Percentiles rank a stretch among this genome's conserved stretches.
Conservation (phyloP, 2,797 vertebrate genomes). For the Channa striata region DNA sequence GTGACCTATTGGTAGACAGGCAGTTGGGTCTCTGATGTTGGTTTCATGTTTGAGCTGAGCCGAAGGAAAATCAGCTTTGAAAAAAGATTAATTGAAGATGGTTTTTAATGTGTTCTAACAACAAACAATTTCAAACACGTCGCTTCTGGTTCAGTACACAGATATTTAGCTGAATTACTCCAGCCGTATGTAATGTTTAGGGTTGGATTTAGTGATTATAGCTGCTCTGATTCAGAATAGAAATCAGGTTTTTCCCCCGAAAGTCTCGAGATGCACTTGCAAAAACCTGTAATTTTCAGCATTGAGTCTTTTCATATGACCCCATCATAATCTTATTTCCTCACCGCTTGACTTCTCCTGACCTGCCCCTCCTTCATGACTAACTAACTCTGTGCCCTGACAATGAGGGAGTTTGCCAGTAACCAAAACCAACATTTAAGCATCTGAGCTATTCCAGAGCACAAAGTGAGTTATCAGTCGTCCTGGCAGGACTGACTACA, state of each 20-base stretch:
- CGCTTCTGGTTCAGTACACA: neutral
- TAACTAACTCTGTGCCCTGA: conserved; percentile 16
- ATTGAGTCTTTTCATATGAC: conserved; percentile 7
- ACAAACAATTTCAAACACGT: no score
- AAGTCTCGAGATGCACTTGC: conserved; percentile 4
- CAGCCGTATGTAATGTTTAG: conserved; percentile 8
- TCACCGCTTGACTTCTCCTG: neutral
- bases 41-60: conserved; percentile 22
- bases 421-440: conserved; percentile 24
- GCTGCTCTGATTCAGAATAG: neutral
- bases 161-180: conserved; percentile 9
- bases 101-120: conserved; percentile 23
- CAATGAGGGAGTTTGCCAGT: conserved; percentile 33
- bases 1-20: conserved; percentile 33
- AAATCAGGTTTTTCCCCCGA: neutral
- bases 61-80: conserved; percentile 24
- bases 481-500: conserved; percentile 28
- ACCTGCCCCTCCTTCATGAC: neutral
- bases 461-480: conserved; percentile 19
- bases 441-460: conserved; percentile 42
- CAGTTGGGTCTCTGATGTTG: conserved; percentile 28
- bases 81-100: conserved; percentile 1
- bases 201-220: neutral
- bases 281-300: conserved; percentile 7
- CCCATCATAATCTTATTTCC: conserved; percentile 8